These are phyloP conservation scores for Noctua comes DNA, from an alignment of 2,888 invertebrate species.

Conservation along the genomic window DNA sequence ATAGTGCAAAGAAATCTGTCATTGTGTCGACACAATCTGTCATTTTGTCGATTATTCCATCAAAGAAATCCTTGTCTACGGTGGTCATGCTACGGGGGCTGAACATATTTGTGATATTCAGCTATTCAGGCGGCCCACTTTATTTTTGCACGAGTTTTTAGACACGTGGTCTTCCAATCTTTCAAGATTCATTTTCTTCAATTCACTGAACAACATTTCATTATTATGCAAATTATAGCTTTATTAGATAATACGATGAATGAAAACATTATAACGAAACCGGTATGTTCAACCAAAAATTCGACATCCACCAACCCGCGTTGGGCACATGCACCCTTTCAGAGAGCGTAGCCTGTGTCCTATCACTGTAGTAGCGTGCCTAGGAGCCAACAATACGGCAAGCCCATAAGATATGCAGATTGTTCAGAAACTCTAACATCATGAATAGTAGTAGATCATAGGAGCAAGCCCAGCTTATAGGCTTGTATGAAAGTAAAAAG, in stretches of 20 bases:
- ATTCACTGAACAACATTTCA: conserved; percentile 1
- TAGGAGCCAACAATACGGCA: not conserved
- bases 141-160: not conserved
- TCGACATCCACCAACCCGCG: no score
- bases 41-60: no score
- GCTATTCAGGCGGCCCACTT: not conserved
- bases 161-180: conserved; percentile 6
- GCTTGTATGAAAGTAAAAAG: not conserved
- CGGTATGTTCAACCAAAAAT: no score
- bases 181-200: conserved; percentile 1
- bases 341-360: not conserved
- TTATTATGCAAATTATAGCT: not conserved
- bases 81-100: no score
- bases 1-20: no score
- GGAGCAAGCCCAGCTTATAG: not conserved
- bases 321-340: not conserved
- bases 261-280: not conserved
- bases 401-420: not conserved
- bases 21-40: no score
- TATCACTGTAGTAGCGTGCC: not conserved
- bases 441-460: not conserved
- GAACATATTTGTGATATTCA: not conserved
- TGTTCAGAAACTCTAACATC: not conserved
- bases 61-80: no score
- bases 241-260: not conserved